Conservation (phyloP, 2,113 vertebrate species). For the Perognathus longimembris region DNA sequence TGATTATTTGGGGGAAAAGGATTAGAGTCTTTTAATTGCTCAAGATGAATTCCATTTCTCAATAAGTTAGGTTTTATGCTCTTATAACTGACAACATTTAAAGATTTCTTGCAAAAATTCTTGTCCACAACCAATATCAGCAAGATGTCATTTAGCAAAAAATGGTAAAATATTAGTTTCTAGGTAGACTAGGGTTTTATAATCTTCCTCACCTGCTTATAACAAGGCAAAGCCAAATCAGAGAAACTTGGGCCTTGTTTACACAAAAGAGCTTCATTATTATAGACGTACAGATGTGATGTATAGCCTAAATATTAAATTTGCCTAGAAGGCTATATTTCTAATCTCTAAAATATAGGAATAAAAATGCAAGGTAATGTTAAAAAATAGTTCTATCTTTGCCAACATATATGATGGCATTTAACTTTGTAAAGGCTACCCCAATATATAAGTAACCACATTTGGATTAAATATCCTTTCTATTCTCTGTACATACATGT, state of each 20-base stretch:
- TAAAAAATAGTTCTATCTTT: constrained; percentile 13
- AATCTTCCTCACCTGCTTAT: neutral
- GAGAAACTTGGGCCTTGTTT: neutral
- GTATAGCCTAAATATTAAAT: constrained; percentile 8
- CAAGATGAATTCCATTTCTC: constrained; percentile 42
- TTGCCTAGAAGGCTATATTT: neutral
- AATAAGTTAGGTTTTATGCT: constrained; percentile 35
- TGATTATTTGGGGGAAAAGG: constrained; percentile 25
- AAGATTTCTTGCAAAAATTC: constrained; percentile 49
- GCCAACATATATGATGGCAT: constrained; percentile 18
- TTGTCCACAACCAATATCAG: neutral
- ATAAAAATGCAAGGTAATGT: constrained; percentile 43
- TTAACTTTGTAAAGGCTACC: constrained; percentile 36
- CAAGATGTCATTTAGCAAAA: constrained; percentile 38
- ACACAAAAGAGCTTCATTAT: constrained; percentile 21
- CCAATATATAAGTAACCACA: constrained; percentile 30
- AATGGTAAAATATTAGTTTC: neutral
- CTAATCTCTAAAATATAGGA: constrained; percentile 34
- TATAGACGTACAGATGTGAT: neutral
- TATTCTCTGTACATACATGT: neutral
- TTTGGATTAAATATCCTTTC: constrained; percentile 30
- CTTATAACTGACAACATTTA: constrained; percentile 49
- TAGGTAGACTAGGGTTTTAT: constrained; percentile 35
- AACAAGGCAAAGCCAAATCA: constrained; percentile 5
- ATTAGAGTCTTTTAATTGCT: neutral